These are phyloP conservation scores for Epizoanthus stellaris DNA, from an alignment of 92 coral and sea anemone genomes.

Conservation along the genomic window DNA sequence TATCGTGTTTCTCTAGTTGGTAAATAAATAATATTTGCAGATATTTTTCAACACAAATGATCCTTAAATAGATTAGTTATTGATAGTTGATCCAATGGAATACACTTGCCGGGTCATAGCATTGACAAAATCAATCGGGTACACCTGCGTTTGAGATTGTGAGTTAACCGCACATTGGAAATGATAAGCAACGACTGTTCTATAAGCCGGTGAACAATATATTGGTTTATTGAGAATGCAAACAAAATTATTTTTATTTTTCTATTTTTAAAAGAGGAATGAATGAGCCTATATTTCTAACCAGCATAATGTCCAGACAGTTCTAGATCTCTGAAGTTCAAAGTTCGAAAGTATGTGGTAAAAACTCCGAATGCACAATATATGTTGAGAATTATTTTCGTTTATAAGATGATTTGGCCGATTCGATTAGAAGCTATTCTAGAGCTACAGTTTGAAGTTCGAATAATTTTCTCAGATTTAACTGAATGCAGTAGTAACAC, in stretches of 20 bases:
- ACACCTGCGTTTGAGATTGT: background rate
- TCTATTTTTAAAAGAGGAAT: no score
- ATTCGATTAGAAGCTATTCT: no score
- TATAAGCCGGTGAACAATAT: background rate
- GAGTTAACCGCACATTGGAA: background rate
- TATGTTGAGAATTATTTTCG: no score
- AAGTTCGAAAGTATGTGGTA: no score
- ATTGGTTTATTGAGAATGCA: background rate
- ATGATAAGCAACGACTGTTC: constrained; percentile 1
- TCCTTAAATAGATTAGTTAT: background rate
- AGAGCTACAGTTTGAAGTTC: no score
- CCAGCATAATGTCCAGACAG: no score
- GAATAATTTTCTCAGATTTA: no score
- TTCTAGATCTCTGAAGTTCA: no score
- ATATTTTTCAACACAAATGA: background rate
- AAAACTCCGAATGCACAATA: no score
- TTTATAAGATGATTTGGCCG: no score
- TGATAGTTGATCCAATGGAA: background rate
- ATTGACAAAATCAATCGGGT: background rate
- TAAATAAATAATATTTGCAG: background rate
- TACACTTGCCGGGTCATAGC: background rate
- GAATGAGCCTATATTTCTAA: no score
- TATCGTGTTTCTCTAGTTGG: background rate
- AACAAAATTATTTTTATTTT: background rate
- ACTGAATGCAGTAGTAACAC: no score